Evolutionary conservation across 2,797 vertebrate genomes (phyloP), one percentile per base, ranked within the genome.

Genomic region (Semaprochilodus insignis): DNA sequence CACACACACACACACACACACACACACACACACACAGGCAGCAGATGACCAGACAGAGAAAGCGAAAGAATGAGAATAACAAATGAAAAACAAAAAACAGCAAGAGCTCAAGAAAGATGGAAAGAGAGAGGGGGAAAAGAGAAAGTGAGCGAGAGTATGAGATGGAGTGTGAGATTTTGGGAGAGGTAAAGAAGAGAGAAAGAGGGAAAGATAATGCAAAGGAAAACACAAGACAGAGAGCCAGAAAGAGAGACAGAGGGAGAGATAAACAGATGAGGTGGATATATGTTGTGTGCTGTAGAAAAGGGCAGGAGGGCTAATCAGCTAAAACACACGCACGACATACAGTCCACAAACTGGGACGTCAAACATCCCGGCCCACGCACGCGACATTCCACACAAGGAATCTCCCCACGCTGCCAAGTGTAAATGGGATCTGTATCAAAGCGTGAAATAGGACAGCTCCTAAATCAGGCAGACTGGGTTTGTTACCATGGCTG

Each of bases 401-500:
- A 23, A 10, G 25, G 51, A 51, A 70, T 48, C 17, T n/a, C 34
- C 51, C 16, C 19, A 4, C 59, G 52, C 16, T 1, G 15, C 17
- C 31, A 1, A 7, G 63, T 17, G 63, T 21, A 69, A 44, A 69
- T n/a, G 13, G 67, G 67, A 70, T 23, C 19, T 48, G 36, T 44
- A 70, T 48, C 36, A 48, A 48, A 60, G 59, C 59, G 23, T 60
- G 80, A 75, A 84, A 67, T 77, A 67, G 54, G 27, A 21, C 65
- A 73, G 77, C 65, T 77, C 72, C 63, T 60, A 59, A 66, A 69
- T 66, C 73, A 17, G n/a, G 60, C 72, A 48, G 36, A 19, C 23
- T 81, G 57, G 77, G 78, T 55, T 1, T 81, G 83, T 81, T 74
- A 77, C 78, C 81, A 77, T 73, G 74, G 74, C 67, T 77, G 63